Percentiles rank a stretch among this genome's conserved stretches.
phyloP scores from a whole-genome alignment of 2,113 vertebrate genomes.

The Anser cygnoides region DNA sequence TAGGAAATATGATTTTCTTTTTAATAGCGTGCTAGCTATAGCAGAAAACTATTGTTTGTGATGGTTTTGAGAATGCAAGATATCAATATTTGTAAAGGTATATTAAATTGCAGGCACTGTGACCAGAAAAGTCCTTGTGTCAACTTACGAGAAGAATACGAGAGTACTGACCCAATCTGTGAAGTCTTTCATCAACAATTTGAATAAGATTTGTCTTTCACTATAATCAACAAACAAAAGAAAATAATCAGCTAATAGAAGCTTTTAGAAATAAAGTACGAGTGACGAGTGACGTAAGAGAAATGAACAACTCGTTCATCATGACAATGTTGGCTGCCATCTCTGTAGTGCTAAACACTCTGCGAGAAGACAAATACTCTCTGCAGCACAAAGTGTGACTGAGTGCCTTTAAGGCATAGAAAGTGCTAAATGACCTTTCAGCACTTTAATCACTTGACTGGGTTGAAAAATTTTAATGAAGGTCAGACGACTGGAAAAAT shows the following conservation, averaged over 20 bases:
- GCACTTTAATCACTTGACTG: slow-evolving; percentile 52
- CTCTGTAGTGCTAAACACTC: neutral
- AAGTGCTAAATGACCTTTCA: slow-evolving; percentile 59
- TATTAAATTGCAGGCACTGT: neutral
- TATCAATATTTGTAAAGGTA: neutral
- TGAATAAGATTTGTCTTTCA: neutral
- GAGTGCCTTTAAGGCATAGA: slow-evolving; percentile 23
- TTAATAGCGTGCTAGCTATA: neutral
- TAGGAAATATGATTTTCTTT: neutral
- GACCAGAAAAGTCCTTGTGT: neutral
- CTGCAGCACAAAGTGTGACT: neutral
- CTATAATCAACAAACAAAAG: neutral
- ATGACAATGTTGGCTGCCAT: neutral
- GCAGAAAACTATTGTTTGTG: neutral
- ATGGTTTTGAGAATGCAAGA: neutral
- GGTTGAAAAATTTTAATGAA: slow-evolving; percentile 54
- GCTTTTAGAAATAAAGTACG: neutral
- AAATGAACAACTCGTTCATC: neutral
- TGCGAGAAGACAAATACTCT: neutral
- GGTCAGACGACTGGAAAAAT: slow-evolving; percentile 32
- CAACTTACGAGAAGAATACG: neutral
- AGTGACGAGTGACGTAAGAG: neutral
- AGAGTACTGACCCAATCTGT: neutral
- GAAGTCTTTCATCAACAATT: neutral
- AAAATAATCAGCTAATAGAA: neutral